Evolutionary conservation across 1,140 invertebrate genomes (phyloP).

Genomic region (Brachionus manjavacas): DNA sequence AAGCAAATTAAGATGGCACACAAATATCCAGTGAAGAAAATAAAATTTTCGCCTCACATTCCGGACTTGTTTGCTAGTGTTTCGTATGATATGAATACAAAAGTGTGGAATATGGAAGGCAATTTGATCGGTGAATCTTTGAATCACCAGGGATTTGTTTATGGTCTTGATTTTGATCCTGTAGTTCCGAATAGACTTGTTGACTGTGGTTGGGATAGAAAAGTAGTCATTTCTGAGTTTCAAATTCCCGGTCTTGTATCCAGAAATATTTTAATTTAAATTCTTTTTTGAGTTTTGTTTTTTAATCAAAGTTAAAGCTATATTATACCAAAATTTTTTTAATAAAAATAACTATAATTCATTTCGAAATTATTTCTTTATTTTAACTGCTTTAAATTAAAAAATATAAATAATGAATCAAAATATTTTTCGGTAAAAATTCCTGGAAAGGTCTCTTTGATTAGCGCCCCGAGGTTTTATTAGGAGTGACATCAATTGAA

Average conservation of each 20-base stretch:
- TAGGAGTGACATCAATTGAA: no score
- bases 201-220: slow-evolving; percentile 40
- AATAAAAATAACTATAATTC: no score
- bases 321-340: no score
- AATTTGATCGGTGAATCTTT: not conserved
- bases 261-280: not conserved
- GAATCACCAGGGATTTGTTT: slow-evolving; percentile 18
- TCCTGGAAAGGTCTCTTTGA: no score
- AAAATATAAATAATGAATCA: no score
- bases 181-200: slow-evolving; percentile 8
- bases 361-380: no score
- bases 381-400: no score
- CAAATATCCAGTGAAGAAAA: slow-evolving; percentile 27
- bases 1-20: slow-evolving; percentile 14
- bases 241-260: not conserved
- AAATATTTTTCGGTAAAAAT: no score
- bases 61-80: not conserved
- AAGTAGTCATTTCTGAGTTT: slow-evolving; percentile 41
- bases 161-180: slow-evolving; percentile 40
- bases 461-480: no score
- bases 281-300: not conserved
- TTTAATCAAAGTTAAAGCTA: not conserved
- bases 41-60: slow-evolving; percentile 30
- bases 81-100: slow-evolving; percentile 41
- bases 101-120: slow-evolving; percentile 22